Evolutionary conservation across 2,888 invertebrate species (phyloP), one percentile per base, ranked within the genome.

Genomic region (Neoitamus cyanurus): DNA sequence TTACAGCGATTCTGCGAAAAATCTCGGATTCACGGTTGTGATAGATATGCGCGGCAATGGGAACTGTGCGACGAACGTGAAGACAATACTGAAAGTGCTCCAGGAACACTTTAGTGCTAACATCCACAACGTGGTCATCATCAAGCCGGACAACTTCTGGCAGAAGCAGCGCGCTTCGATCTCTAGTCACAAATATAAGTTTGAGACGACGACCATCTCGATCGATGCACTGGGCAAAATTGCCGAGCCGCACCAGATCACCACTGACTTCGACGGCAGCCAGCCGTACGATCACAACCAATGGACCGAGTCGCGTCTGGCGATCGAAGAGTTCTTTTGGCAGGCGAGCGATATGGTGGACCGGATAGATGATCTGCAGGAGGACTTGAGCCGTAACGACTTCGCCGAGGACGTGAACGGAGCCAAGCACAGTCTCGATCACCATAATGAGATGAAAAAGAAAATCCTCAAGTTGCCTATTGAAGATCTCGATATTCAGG

Each of bases 111-210:
- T 98, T 92, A 95, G 97, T 89, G 96, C 97, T 88, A 94, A 94
- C 87, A 96, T 99, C 90, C 96, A 98, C 92, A 96, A 96, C 91
- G 98, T 98, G 88, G 97, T 97, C 90, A 98, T 99, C 91, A 98
- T 99, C 88, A 99, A 99, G 93, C 98, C 99, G 88, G 99, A 99
- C 90, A 99, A 98, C 91, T 99, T 99, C 93, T 99, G 99, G 99
- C 99, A 99, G 92, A 99, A 99, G 92, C 99, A 99, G 92, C 95
- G 98, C 90, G 98, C 98, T 88, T 98, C 97, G 87, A 94, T 99
- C 90, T 98, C 98, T 90, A 97, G 97, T 92, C 97, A 98, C 92
- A 99, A 99, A 93, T 99, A 98, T 93, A 98, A 98, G 93, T 99
- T 99, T 93, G 99, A 99, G 96, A 98, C 99, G 89, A 97, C 96